phyloP scores from a whole-genome alignment of 2,113 vertebrate species.

The Cheilinus undulatus region DNA sequence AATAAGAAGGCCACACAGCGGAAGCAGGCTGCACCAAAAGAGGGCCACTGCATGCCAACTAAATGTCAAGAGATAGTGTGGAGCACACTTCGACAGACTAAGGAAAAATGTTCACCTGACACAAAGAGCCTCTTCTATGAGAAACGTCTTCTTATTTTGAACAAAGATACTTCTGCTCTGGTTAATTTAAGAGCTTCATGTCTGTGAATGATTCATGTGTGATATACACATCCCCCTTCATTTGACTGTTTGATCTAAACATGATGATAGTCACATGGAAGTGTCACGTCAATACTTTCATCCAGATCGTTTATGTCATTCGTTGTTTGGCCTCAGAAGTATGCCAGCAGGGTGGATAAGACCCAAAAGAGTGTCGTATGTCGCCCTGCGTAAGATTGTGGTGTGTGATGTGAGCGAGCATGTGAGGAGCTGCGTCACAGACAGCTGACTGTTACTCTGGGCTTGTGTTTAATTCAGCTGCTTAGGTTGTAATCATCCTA shows the following conservation, averaged over 20 bases:
- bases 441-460: conserved; percentile 50
- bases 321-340: conserved; percentile 61
- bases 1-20: conserved; percentile 79
- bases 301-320: conserved; percentile 30
- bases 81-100: conserved; percentile 31
- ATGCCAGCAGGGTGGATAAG: conserved; percentile 44
- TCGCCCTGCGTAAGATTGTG: conserved; percentile 37
- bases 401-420: conserved; percentile 34
- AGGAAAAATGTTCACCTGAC: conserved; percentile 13
- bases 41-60: conserved; percentile 70
- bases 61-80: conserved; percentile 83
- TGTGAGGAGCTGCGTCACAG: conserved; percentile 55
- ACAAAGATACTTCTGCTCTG: not conserved
- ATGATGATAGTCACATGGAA: conserved; percentile 27
- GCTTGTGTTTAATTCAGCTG: conserved; percentile 13
- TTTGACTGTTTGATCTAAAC: too few relatives aligned
- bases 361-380: conserved; percentile 58
- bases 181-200: not conserved
- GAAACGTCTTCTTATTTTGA: not conserved
- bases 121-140: conserved; percentile 1
- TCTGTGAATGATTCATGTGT: not conserved
- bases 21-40: conserved; percentile 68
- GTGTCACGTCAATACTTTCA: conserved; percentile 34
- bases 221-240: too few relatives aligned
- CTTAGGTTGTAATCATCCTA: conserved; percentile 15